phyloP scores from a whole-genome alignment of 1,140 invertebrate species.

The Drosophila sproati region DNA sequence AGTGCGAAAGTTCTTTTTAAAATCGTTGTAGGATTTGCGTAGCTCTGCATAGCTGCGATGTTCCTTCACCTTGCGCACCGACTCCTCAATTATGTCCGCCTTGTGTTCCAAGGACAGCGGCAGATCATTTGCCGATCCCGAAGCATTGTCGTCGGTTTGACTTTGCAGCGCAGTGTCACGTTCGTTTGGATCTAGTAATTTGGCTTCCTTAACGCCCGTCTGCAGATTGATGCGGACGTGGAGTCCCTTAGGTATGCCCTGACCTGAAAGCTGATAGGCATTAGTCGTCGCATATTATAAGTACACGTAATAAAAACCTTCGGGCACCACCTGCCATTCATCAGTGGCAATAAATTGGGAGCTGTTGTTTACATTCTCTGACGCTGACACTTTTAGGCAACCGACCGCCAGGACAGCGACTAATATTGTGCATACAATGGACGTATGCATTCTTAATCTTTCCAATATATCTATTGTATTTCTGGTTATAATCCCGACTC shows the following conservation, averaged over 20 bases:
- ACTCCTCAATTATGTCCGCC: constrained; percentile 62
- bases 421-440: neutral
- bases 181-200: constrained; percentile 87
- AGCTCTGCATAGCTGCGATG: constrained; percentile 88
- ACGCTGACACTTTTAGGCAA: constrained; percentile 6
- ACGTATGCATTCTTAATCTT: neutral
- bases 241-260: constrained; percentile 89
- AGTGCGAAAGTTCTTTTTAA: constrained; percentile 87
- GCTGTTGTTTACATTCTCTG: constrained; percentile 50
- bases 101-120: constrained; percentile 58
- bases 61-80: constrained; percentile 78
- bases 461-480: constrained; percentile 7
- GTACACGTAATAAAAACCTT: constrained; percentile 85
- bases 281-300: constrained; percentile 17
- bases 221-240: constrained; percentile 91
- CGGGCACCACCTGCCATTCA: constrained; percentile 87
- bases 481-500: neutral
- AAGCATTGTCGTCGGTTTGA: constrained; percentile 15
- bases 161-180: constrained; percentile 63
- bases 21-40: constrained; percentile 87
- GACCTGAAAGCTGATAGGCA: constrained; percentile 85
- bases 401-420: constrained; percentile 14
- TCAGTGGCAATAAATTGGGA: constrained; percentile 86
- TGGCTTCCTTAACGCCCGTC: constrained; percentile 90
- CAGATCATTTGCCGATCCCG: constrained; percentile 9